Conservation (phyloP, 1,140 invertebrate genomes). For the Drosophila virilis region DNA sequence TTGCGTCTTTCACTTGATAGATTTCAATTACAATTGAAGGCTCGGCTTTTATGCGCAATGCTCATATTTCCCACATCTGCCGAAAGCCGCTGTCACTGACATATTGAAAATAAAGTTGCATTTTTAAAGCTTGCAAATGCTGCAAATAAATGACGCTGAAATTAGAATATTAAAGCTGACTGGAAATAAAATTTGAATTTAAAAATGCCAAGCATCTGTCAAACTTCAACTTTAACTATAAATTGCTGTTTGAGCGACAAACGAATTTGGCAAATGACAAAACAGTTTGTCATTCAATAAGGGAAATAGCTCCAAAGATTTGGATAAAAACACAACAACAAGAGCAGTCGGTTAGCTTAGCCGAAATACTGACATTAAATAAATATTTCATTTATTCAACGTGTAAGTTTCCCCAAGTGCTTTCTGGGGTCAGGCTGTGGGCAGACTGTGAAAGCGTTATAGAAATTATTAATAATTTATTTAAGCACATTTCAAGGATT, state of each 20-base stretch:
- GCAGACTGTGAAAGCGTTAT: conserved; percentile 23
- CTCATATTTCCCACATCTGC: neutral
- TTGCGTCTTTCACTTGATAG: conserved; percentile 22
- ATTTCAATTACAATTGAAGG: conserved; percentile 20
- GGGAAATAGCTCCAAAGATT: conserved; percentile 39
- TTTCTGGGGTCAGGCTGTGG: conserved; percentile 7
- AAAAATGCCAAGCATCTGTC: conserved; percentile 50
- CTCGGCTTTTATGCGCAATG: neutral
- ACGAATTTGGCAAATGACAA: conserved; percentile 64
- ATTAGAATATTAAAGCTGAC: neutral
- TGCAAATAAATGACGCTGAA: neutral
- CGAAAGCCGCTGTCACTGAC: conserved; percentile 12
- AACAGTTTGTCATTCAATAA: conserved; percentile 58
- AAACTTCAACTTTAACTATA: conserved; percentile 55
- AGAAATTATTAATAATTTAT: conserved; percentile 81
- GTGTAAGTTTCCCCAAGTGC: conserved; percentile 50
- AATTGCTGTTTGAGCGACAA: conserved; percentile 50
- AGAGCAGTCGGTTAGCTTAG: conserved; percentile 30
- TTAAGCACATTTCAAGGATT: conserved; percentile 76
- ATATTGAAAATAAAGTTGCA: conserved; percentile 19
- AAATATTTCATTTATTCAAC: conserved; percentile 75
- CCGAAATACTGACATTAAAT: conserved; percentile 67
- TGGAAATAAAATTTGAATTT: neutral
- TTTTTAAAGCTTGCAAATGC: neutral
- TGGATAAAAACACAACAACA: too few relatives aligned